Evolutionary conservation across 92 coral and sea anemone genomes (phyloP), one percentile per base, ranked within the genome.

Genomic region (Isaurus tuberculatus): DNA sequence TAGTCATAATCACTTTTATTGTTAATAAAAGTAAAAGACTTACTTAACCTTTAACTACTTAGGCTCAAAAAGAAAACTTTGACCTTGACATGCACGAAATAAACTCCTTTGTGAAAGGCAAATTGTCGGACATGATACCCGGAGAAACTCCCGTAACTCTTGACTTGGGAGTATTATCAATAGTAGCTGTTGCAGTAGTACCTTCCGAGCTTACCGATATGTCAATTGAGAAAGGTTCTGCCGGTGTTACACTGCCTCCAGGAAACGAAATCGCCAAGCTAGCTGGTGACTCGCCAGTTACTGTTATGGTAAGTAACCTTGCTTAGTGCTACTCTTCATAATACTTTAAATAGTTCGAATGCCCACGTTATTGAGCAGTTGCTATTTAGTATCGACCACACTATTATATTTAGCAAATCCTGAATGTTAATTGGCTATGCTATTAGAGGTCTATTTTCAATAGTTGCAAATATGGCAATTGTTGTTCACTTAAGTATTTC

Each of bases 231-330:
- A 20, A 25, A 33, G 75, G 75, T 15, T 19, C 37, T 27, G 75
- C 53, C 15, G 75, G 53, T 25, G 40, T 70, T 34, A 48, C 11
- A 0, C 36, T 70, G 49, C 75, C 75, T 36, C 53, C 57, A 37
- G 75, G 75, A 23, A 40, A 22, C 55, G 75, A 70, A 70, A 70
- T 70, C 53, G 5, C 15, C 31, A 37, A 70, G n/a, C 51, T 70
- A 34, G 75, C 75, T 13, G 75, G 75, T 8, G 26, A 22, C 20
- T 70, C 75, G 0, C 29, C 75, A 40, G 29, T 70, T 9, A 40
- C 27, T 19, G 55, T 31, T 36, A 28, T 70, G 57, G 75, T 70
- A 43, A 70, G 44, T 40, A 5, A 0, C 9, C 44, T 3, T 40
- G 10, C 44, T 40, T 40, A 40, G 44, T n/a, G n/a, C n/a, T n/a